phyloP scores from a whole-genome alignment of 2,113 vertebrate species.

The Neolamprologus tretocephalus region DNA sequence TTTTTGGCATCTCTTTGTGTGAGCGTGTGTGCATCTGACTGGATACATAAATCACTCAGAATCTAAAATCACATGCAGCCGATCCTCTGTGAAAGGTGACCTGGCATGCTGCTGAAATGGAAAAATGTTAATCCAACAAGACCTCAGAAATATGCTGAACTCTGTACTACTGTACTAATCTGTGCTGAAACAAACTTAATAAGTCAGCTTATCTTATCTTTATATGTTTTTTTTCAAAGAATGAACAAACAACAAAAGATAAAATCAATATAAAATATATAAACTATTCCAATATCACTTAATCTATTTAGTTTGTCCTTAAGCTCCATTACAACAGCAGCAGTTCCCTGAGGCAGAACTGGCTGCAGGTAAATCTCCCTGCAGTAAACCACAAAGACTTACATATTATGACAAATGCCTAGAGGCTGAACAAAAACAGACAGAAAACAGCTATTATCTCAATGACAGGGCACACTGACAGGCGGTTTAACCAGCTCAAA shows the following conservation, averaged over 20 bases:
- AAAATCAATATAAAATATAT: neutral
- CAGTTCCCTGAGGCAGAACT: neutral
- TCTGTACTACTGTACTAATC: neutral
- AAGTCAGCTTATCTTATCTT: neutral
- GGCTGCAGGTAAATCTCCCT: constrained; percentile 15
- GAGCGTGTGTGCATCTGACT: neutral
- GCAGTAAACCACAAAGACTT: constrained; percentile 8
- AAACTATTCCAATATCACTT: neutral
- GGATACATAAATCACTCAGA: neutral
- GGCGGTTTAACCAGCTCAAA: neutral
- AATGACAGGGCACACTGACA: constrained; percentile 29
- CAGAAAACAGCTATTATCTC: constrained; percentile 55
- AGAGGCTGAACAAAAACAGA: constrained; percentile 29
- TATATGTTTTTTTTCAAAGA: neutral
- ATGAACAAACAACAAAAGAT: neutral
- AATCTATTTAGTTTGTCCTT: neutral
- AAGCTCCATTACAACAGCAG: neutral
- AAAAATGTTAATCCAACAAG: constrained; percentile 14
- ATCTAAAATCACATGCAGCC: neutral
- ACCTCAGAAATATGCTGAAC: neutral
- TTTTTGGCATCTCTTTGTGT: neutral
- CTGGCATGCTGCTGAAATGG: neutral
- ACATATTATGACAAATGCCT: constrained; percentile 37
- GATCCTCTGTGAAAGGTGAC: constrained; percentile 10
- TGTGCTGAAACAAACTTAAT: neutral